Evolutionary conservation across 2,797 vertebrate genomes (phyloP).

Genomic region (Sebastes itinus): DNA sequence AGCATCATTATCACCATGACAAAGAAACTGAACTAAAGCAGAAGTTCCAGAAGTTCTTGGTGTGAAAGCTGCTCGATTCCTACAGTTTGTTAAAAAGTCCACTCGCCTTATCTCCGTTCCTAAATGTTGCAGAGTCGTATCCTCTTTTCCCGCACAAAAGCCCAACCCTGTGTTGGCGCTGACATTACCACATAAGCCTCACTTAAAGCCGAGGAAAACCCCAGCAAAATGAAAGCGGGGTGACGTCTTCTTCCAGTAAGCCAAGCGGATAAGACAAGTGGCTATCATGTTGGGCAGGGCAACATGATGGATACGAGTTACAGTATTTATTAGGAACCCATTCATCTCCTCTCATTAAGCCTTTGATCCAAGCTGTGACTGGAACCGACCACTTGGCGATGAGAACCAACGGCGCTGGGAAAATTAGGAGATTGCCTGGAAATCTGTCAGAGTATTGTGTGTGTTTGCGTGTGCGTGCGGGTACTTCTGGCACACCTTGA

Average conservation of each 20-base stretch:
- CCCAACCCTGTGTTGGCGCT: not conserved
- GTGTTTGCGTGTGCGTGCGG: conserved; percentile 8
- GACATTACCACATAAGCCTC: conserved; percentile 15
- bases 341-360: conserved; percentile 9
- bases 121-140: not conserved
- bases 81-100: not conserved
- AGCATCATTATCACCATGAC: not conserved
- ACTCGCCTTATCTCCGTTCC: conserved; percentile 2
- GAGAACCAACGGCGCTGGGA: conserved; percentile 8
- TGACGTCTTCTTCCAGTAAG: conserved; percentile 47
- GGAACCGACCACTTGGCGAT: not conserved
- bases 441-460: conserved; percentile 22
- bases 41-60: not conserved
- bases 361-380: conserved; percentile 40
- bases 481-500: conserved; percentile 55
- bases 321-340: not conserved
- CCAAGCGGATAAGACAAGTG: not conserved
- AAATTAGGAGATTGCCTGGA: conserved; percentile 47
- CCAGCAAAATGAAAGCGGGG: conserved; percentile 21
- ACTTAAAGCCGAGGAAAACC: conserved; percentile 26
- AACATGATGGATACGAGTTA: not conserved
- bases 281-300: conserved; percentile 3
- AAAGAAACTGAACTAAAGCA: not conserved
- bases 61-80: conserved; percentile 10
- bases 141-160: conserved; percentile 10